Base-by-base conservation (phyloP, 2,797 vertebrate genomes). In the Tenualosa ilisha region DNA sequence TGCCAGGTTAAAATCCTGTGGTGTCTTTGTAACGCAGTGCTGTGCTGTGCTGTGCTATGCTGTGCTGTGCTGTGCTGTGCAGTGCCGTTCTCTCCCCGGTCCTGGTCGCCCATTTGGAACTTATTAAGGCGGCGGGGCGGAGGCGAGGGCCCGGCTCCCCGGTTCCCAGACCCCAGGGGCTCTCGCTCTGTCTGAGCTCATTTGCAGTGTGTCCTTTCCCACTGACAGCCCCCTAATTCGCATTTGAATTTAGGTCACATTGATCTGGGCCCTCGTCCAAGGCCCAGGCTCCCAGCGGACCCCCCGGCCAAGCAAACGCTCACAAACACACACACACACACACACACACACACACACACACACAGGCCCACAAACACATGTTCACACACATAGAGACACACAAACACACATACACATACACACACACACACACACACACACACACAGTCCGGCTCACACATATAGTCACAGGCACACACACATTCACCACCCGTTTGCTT, bases 201-300 rank as follows among this genome's bases (percentile, higher is more conserved):
- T 95, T 94, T 94, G 88, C 93, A 91, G 88, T 91, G 89, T 86
- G 91, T 94, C 94, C 93, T 94, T 92, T 94, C 89, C 90, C 82
- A 87, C 93, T 93, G 93, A 94, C 94, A 94, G 93, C 88, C 90
- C 91, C 90, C 92, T 94, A 92, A 93, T 93, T 95, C 93, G 86
- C 93, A 94, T 94, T 92, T 94, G 93, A 94, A 95, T 95, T 92
- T 95, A 94, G 94, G 94, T 95, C 94, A 95, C 93, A 94, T 93
- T 93, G 93, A 95, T 95, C 93, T 93, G 94, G 94, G 95, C 94
- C 90, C 88, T 24, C 8, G 90, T 94, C 95, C 95, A 95, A 94
- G 92, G 87, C 88, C 82, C 6, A 84, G 24, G 3, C 86, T 92
- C 93, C 93, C 93, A 6, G 3, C 82, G 91, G 92, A 91, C 31